A percentile compares a stretch with the other conserved stretches of the same genome.
phyloP scores from a whole-genome alignment of 1,140 invertebrate species.

The Drosophila athabasca region DNA sequence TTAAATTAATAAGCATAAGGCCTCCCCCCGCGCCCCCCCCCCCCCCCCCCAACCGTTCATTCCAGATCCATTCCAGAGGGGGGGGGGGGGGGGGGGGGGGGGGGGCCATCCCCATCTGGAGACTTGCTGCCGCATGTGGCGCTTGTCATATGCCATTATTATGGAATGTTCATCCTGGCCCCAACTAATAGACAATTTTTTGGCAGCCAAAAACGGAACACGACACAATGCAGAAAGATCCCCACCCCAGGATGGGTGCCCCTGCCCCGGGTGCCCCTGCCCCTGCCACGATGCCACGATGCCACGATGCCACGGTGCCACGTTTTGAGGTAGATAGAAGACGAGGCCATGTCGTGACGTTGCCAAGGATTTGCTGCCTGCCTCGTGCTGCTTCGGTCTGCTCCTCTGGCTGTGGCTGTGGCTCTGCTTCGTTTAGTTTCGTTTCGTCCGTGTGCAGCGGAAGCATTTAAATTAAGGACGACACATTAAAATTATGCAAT shows the following conservation, averaged over 20 bases:
- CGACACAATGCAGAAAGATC: constrained; percentile 42
- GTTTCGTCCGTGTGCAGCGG: constrained; percentile 70
- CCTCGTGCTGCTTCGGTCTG: constrained; percentile 20
- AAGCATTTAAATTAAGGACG: constrained; percentile 82
- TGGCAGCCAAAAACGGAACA: constrained; percentile 68
- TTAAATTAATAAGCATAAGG: constrained; percentile 74
- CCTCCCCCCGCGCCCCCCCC: neutral
- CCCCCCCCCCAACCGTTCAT: neutral
- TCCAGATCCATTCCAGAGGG: neutral
- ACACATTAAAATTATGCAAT: constrained; percentile 82
- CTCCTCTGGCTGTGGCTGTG: too few species aligned
- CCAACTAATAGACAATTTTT: constrained; percentile 81
- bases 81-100: too few species aligned
- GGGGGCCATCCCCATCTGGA: neutral
- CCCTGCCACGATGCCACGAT: too few species aligned
- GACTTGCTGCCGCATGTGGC: constrained; percentile 72
- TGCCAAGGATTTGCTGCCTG: constrained; percentile 65
- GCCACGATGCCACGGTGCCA: constrained; percentile 3
- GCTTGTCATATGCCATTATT: constrained; percentile 81
- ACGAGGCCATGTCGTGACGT: constrained; percentile 65
- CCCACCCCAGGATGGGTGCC: too few species aligned
- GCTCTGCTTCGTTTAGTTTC: neutral
- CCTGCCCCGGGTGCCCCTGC: too few species aligned
- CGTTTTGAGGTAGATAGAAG: constrained; percentile 29
- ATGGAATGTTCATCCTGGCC: constrained; percentile 72